These are phyloP conservation scores for Bolinopsis microptera DNA, from an alignment of 37 sponge, comb jelly and placozoan genomes.

Conservation along the genomic window DNA sequence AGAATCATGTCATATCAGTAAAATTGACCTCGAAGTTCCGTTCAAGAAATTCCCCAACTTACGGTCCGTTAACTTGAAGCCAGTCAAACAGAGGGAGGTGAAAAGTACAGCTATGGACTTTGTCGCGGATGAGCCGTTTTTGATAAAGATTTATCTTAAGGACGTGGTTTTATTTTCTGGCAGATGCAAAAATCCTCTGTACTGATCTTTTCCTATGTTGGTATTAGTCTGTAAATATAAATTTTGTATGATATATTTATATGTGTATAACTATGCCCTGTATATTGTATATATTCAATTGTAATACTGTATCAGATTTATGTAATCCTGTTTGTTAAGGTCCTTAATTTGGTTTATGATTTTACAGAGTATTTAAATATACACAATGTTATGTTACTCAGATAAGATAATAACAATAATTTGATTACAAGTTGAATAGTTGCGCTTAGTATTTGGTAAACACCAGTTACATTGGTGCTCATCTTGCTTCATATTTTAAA, in stretches of 20 bases:
- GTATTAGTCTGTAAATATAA: slow-evolving; percentile 1
- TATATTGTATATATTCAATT: background rate
- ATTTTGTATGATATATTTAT: background rate
- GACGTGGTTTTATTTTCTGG: background rate
- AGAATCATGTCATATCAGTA: background rate
- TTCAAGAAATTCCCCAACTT: slow-evolving; percentile 31
- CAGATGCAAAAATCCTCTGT: background rate
- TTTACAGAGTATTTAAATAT: too few relatives aligned
- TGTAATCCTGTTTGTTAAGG: background rate
- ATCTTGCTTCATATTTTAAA: too few relatives aligned
- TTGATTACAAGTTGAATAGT: too few relatives aligned
- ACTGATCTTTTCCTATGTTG: background rate
- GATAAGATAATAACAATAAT: too few relatives aligned
- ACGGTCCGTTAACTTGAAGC: background rate
- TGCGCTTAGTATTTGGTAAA: too few relatives aligned
- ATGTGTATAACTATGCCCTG: too few relatives aligned
- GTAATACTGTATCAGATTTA: background rate
- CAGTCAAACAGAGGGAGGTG: background rate
- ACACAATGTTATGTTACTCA: too few relatives aligned
- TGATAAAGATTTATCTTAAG: background rate
- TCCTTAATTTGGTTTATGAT: too few relatives aligned
- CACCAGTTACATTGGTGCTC: too few relatives aligned
- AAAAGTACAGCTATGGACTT: background rate
- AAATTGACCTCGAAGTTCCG: background rate
- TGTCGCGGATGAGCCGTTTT: slow-evolving; percentile 53